These are phyloP conservation scores for Rhabdomys pumilio DNA, from an alignment of 2,797 vertebrate genomes.

Conservation along the genomic window DNA sequence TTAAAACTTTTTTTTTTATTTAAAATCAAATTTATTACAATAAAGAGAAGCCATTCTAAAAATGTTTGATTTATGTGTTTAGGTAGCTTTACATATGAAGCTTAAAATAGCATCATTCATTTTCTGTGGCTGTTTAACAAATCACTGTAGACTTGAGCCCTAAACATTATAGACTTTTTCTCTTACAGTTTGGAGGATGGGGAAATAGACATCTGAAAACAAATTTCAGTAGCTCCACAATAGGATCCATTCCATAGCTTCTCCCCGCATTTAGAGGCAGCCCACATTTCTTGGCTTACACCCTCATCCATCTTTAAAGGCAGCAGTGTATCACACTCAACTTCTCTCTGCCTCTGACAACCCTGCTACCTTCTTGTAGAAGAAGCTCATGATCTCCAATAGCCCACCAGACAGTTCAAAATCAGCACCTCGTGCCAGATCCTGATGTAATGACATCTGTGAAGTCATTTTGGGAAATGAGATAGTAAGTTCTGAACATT, in stretches of 20 bases:
- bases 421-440: background rate
- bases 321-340: background rate
- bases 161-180: background rate
- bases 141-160: background rate
- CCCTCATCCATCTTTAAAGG: background rate
- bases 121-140: slow-evolving; percentile 1
- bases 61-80: background rate
- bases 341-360: slow-evolving; percentile 4
- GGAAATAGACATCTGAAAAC: background rate
- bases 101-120: background rate
- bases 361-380: background rate
- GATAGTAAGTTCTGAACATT: background rate
- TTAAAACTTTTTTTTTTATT: slow-evolving; percentile 2
- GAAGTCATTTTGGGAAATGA: background rate
- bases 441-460: background rate
- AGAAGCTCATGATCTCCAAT: background rate
- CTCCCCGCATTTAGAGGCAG: background rate
- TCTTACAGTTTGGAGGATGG: background rate
- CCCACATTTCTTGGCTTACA: background rate
- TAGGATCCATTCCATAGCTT: background rate
- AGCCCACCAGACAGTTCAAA: background rate
- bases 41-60: background rate
- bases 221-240: background rate
- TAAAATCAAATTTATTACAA: slow-evolving; percentile 48
- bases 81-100: slow-evolving; percentile 27